Evolutionary conservation across 2,797 vertebrate genomes (phyloP).

Genomic region (Hirundo rustica): DNA sequence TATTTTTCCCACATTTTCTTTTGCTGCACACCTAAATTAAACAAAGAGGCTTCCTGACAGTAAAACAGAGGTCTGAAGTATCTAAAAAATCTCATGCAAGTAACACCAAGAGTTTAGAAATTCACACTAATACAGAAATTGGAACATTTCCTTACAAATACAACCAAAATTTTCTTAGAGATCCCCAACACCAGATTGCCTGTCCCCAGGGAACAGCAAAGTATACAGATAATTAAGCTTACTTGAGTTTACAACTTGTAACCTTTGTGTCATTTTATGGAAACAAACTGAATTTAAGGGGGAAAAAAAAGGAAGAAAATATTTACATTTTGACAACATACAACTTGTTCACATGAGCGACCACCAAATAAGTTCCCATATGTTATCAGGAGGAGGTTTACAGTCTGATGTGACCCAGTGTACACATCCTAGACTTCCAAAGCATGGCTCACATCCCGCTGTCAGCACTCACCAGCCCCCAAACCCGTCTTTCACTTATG

Average conservation of each 20-base stretch:
- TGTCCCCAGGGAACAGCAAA: slow-evolving; percentile 51
- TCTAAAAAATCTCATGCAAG: neutral
- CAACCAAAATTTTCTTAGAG: slow-evolving; percentile 41
- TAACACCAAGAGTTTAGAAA: neutral
- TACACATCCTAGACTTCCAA: neutral
- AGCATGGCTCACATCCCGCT: neutral
- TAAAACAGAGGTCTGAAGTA: neutral
- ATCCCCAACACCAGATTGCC: slow-evolving; percentile 41
- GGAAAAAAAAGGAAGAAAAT: neutral
- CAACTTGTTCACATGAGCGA: slow-evolving; percentile 1
- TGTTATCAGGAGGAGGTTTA: slow-evolving; percentile 32
- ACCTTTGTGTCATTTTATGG: slow-evolving; percentile 32
- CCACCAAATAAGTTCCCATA: slow-evolving; percentile 40
- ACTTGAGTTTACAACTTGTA: slow-evolving; percentile 42
- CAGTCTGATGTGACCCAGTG: neutral
- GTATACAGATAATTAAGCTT: slow-evolving; percentile 56
- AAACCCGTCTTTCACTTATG: neutral
- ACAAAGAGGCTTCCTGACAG: neutral
- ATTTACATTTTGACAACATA: slow-evolving; percentile 60
- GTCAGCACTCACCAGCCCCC: slow-evolving; percentile 4
- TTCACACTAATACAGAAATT: neutral
- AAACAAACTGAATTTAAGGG: slow-evolving; percentile 46
- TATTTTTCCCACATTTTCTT: neutral
- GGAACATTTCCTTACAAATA: slow-evolving; percentile 8
- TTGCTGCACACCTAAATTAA: neutral